A percentile compares a stretch with the other conserved stretches of the same genome.
phyloP scores from a whole-genome alignment of 2,113 vertebrate genomes.

The Macquaria australasica region DNA sequence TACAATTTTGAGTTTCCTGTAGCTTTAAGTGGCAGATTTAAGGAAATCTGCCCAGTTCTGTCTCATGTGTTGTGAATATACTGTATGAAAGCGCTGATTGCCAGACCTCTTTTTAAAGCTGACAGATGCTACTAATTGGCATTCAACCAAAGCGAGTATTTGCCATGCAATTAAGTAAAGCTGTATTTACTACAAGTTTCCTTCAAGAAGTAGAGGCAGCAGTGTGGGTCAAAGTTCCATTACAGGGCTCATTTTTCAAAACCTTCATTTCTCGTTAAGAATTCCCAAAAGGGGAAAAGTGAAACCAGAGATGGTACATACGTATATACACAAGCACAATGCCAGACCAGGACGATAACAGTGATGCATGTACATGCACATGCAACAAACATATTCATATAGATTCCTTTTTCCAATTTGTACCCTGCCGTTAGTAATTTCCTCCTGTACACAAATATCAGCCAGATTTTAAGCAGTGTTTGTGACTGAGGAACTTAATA shows the following conservation, averaged over 20 bases:
- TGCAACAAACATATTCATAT: background rate
- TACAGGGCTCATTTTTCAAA: slow-evolving; percentile 29
- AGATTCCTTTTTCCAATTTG: background rate
- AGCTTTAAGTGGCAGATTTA: background rate
- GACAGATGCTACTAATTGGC: slow-evolving; percentile 56
- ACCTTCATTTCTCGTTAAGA: slow-evolving; percentile 43
- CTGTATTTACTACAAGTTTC: slow-evolving; percentile 5
- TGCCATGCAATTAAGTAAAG: slow-evolving; percentile 33
- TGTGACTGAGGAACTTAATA: background rate
- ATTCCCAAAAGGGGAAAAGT: slow-evolving; percentile 20
- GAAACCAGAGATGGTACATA: background rate
- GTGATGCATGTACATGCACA: background rate
- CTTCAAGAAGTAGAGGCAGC: slow-evolving; percentile 13
- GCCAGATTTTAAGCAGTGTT: background rate
- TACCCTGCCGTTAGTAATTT: background rate
- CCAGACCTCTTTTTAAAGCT: slow-evolving; percentile 25
- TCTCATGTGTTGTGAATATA: slow-evolving; percentile 1
- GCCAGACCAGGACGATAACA: background rate
- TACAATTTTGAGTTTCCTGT: background rate
- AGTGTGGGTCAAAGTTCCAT: slow-evolving; percentile 37
- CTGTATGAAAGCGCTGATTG: slow-evolving; percentile 20
- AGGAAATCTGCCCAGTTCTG: background rate
- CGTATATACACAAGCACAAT: background rate
- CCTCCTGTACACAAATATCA: background rate
- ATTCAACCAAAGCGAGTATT: slow-evolving; percentile 33